Conservation (phyloP, 2,888 invertebrate species). For the Opisthograptis luteolata region DNA sequence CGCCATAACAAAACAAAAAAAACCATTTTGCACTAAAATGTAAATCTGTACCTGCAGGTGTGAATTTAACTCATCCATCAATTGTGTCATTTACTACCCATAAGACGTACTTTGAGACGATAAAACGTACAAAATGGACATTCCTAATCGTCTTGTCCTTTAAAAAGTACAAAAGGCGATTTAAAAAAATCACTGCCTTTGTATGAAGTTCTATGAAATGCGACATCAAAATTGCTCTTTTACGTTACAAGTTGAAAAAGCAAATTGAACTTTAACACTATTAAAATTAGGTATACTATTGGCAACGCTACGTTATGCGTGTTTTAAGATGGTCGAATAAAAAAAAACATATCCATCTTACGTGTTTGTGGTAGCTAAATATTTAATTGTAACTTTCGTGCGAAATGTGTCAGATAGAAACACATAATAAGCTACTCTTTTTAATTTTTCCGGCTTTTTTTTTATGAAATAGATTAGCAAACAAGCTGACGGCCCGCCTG, state of each 20-base stretch:
- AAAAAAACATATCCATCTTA: conserved; percentile 73
- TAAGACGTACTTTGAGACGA: conserved; percentile 43
- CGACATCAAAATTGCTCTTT: conserved; percentile 1
- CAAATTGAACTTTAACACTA: background rate
- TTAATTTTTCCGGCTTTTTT: no score
- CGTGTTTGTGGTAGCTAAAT: conserved; percentile 52
- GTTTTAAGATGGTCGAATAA: conserved; percentile 21
- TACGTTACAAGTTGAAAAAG: background rate
- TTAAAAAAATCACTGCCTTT: conserved; percentile 60
- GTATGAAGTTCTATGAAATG: conserved; percentile 25
- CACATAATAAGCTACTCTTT: no score
- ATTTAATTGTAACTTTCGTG: conserved; percentile 43
- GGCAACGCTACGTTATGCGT: background rate
- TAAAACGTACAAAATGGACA: conserved; percentile 77
- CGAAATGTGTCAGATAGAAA: conserved; percentile 20
- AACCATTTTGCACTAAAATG: no score
- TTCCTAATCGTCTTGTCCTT: conserved; percentile 76
- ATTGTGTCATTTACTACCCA: conserved; percentile 71
- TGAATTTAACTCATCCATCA: conserved; percentile 73
- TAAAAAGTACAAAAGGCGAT: conserved; percentile 68
- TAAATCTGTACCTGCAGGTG: no score
- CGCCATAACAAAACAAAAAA: no score
- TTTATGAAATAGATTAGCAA: no score
- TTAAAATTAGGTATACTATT: conserved; percentile 1
- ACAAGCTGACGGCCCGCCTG: no score